Base-by-base conservation (phyloP, 2,888 invertebrate genomes). In the Auanema freiburgensis region DNA sequence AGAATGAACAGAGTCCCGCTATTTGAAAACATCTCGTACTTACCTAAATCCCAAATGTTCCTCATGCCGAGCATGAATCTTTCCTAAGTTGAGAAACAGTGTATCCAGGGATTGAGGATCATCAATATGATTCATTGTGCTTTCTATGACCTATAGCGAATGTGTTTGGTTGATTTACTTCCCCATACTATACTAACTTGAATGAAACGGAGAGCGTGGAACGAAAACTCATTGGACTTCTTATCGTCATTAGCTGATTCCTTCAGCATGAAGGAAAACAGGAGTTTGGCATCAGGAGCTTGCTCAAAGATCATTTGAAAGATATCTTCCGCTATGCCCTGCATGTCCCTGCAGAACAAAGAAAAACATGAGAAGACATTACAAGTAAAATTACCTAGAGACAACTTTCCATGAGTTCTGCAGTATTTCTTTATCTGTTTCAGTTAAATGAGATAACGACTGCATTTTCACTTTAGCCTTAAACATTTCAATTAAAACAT, bases 221-320 rank as follows among this genome's bases (percentile, higher is more conserved):
- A 77, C 3, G 69, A 69, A 66, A 77, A 77, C 51, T 77, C 76
- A 25, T 69, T 72, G 59, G 69, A 72, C 57, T 70, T 68, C 58
- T 76, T 76, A 55, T 74, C 69, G 21, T 69, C 67, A 14, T 57
- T 58, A 14, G 52, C 64, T 40, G 67, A 68, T 40, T 72, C 75
- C 16, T 75, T 72, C 61, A 72, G 63, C 75, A 75, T 75, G 40
- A 75, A 75, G 2, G 67, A 57, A 51, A 75, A 75, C 75, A 75
- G 72, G 3, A 75, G 42, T 53, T 76, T 76, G 4, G 75, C 75
- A 42, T 76, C 75, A 0, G 75, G 75, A 10, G 73, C 70, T 52
- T 72, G 75, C 42, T 76, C 75, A 46, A 76, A 76, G 23, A 76
- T 76, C 75, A 76, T 76, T 54, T 76, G 72, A 54, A 76, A 76